Evolutionary conservation across 2,888 invertebrate genomes (phyloP).

Genomic region (Spialia ferax): DNA sequence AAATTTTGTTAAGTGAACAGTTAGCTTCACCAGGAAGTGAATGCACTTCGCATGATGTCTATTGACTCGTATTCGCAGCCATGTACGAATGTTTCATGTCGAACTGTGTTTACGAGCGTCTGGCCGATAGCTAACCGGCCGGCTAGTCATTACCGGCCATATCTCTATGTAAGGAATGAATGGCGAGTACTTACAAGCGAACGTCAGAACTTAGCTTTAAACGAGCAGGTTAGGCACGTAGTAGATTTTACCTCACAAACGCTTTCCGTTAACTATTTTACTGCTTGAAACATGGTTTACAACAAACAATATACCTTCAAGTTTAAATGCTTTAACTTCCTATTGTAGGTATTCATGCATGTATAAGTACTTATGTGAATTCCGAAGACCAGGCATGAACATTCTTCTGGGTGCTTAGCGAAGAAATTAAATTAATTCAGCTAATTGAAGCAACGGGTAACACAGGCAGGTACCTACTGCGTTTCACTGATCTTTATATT

Average conservation of each 20-base stretch:
- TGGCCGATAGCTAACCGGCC: constrained; percentile 76
- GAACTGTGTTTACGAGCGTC: constrained; percentile 81
- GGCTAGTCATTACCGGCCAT: constrained; percentile 79
- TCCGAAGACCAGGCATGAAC: neutral
- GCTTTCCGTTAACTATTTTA: constrained; percentile 70
- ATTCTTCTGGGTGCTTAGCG: neutral
- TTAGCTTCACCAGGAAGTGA: constrained; percentile 71
- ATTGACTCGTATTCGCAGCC: constrained; percentile 75
- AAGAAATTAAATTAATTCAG: neutral
- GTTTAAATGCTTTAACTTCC: constrained; percentile 49
- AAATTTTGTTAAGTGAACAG: constrained; percentile 59
- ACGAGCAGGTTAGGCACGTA: constrained; percentile 75
- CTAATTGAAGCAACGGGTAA: neutral
- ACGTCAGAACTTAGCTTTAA: constrained; percentile 70
- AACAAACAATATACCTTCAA: constrained; percentile 55
- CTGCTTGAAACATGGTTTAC: constrained; percentile 61
- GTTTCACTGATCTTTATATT: too few species aligned
- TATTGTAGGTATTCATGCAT: constrained; percentile 26
- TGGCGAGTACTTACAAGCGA: constrained; percentile 76
- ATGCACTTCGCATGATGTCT: constrained; percentile 69
- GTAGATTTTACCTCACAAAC: constrained; percentile 63
- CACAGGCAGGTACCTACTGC: too few species aligned
- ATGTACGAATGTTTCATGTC: constrained; percentile 76
- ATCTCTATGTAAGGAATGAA: constrained; percentile 82
- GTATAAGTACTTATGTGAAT: neutral